Percentiles rank a stretch among this genome's conserved stretches.
Conservation (phyloP, 1,140 invertebrate species). For the Monomorium pharaonis region DNA sequence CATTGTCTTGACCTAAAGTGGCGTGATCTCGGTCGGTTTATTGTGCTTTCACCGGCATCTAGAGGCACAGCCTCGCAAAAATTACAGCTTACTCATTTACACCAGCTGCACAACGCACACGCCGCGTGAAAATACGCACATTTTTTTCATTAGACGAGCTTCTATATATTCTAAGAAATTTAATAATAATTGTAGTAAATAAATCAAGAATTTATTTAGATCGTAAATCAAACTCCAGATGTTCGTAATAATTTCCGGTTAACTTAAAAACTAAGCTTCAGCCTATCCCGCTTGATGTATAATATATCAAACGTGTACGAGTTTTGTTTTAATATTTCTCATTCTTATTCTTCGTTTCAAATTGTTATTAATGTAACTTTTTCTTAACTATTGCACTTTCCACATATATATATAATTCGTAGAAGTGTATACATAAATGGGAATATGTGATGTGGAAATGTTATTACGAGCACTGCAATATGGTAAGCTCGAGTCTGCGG, state of each 20-base stretch:
- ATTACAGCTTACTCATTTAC: constrained; percentile 1
- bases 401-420: background rate
- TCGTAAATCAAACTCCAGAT: background rate
- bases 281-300: background rate
- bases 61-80: constrained; percentile 8
- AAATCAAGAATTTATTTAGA: constrained; percentile 6
- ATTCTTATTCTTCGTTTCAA: background rate
- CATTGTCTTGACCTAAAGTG: constrained; percentile 71
- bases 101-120: background rate
- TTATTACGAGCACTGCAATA: background rate
- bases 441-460: background rate
- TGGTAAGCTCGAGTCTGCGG: background rate
- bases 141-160: background rate
- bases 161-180: background rate
- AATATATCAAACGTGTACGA: background rate
- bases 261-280: background rate
- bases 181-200: background rate
- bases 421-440: background rate
- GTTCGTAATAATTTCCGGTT: background rate
- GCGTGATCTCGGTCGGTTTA: constrained; percentile 58
- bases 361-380: background rate
- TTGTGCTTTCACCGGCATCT: constrained; percentile 60
- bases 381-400: background rate
- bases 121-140: background rate
- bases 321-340: background rate